Evolutionary conservation across 2,888 invertebrate genomes (phyloP).

Genomic region (Spodoptera littoralis): DNA sequence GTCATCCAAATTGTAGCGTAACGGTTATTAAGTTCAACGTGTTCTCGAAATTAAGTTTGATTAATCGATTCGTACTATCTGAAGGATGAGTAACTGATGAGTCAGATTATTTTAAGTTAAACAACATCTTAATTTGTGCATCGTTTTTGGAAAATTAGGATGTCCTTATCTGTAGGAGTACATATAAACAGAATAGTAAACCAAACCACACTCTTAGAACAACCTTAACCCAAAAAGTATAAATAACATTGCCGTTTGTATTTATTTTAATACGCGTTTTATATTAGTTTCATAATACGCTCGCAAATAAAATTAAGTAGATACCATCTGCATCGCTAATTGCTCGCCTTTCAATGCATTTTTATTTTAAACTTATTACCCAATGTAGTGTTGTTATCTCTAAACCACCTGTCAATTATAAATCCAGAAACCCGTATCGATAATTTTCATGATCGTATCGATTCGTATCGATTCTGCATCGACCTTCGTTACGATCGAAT

Average conservation of each 20-base stretch:
- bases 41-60: too few relatives aligned
- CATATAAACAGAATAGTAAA: neutral
- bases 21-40: too few relatives aligned
- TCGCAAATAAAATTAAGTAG: conserved; percentile 44
- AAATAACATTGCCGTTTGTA: conserved; percentile 6
- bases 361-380: conserved; percentile 32
- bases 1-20: too few relatives aligned
- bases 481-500: conserved; percentile 65
- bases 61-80: too few relatives aligned
- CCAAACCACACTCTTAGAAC: neutral
- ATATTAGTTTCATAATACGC: conserved; percentile 34
- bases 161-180: too few relatives aligned
- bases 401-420: conserved; percentile 57
- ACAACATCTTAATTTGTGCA: too few relatives aligned
- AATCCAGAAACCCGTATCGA: conserved; percentile 47
- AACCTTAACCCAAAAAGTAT: conserved; percentile 41
- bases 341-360: conserved; percentile 41
- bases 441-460: conserved; percentile 57
- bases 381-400: conserved; percentile 44
- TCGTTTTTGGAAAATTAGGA: too few relatives aligned
- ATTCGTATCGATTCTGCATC: conserved; percentile 44
- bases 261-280: conserved; percentile 11
- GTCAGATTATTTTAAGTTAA: too few relatives aligned
- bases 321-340: conserved; percentile 45
- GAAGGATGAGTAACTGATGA: too few relatives aligned